Conservation (phyloP, 2,113 vertebrate genomes). For the Zeus faber region DNA sequence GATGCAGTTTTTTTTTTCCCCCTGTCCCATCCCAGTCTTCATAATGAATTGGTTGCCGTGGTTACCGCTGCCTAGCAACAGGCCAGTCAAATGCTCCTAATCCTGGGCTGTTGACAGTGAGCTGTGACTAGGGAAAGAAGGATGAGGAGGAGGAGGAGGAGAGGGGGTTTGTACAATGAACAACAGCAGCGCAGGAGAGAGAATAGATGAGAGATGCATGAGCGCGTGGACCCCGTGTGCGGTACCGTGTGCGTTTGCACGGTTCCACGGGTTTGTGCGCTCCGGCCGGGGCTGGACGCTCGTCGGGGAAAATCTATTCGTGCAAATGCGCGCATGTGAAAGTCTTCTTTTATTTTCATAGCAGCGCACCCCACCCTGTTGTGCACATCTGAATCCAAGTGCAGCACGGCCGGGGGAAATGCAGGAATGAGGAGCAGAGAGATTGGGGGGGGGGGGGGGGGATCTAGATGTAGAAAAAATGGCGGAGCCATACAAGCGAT, state of each 20-base stretch:
- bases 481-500: no score
- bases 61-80: conserved; percentile 78
- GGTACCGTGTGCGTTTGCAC: conserved; percentile 10
- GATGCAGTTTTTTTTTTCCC: conserved; percentile 61
- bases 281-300: neutral
- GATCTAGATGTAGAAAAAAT: no score
- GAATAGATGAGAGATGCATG: conserved; percentile 42
- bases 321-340: neutral
- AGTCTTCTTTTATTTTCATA: no score
- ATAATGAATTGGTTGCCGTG: conserved; percentile 72
- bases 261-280: conserved; percentile 20
- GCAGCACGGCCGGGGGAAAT: no score
- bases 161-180: conserved; percentile 14
- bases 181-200: conserved; percentile 38
- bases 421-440: no score
- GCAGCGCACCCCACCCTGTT: no score
- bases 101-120: conserved; percentile 78
- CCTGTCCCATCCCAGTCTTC: conserved; percentile 75
- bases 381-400: no score
- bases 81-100: conserved; percentile 79
- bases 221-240: conserved; percentile 24
- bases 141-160: conserved; percentile 31
- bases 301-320: conserved; percentile 1
- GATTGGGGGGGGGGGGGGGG: no score
- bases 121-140: conserved; percentile 68